Percentiles rank a stretch among this genome's conserved stretches.
Conservation (phyloP, 2,888 invertebrate genomes). For the Parnassius glacialis region DNA sequence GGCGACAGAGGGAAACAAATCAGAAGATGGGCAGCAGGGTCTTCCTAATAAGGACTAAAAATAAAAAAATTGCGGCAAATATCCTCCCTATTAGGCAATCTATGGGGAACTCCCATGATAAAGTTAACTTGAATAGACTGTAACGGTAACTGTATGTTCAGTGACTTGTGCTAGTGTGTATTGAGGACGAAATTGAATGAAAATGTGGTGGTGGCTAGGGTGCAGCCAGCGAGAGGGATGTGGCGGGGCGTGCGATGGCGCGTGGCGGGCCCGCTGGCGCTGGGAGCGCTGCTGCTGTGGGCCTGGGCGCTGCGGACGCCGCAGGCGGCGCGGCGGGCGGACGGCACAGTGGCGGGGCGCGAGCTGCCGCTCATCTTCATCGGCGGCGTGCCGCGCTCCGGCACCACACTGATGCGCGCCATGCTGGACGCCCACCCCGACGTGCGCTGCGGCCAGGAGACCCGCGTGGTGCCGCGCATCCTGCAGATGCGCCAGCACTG, state of each 20-base stretch:
- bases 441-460: slow-evolving; percentile 98
- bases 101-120: too few species aligned
- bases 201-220: neutral
- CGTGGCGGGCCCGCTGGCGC: slow-evolving; percentile 38
- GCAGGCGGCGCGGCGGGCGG: slow-evolving; percentile 27
- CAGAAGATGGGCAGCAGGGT: too few species aligned
- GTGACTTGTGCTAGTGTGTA: neutral
- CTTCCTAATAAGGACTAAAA: too few species aligned
- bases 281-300: slow-evolving; percentile 36
- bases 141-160: too few species aligned
- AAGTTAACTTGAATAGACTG: too few species aligned
- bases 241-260: slow-evolving; percentile 49
- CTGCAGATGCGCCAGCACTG: slow-evolving; percentile 97
- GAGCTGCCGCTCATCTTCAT: slow-evolving; percentile 97
- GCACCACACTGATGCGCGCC: slow-evolving; percentile 98
- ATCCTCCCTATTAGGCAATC: too few species aligned
- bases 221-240: slow-evolving; percentile 21
- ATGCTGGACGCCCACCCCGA: slow-evolving; percentile 99
- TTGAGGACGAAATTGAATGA: neutral
- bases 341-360: slow-evolving; percentile 77
- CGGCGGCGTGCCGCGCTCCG: slow-evolving; percentile 98
- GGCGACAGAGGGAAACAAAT: too few species aligned
- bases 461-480: slow-evolving; percentile 97
- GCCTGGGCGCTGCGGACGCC: slow-evolving; percentile 33
- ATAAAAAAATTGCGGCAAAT: too few species aligned